phyloP scores from a whole-genome alignment of 2,113 vertebrate species.

The Etheostoma cragini region DNA sequence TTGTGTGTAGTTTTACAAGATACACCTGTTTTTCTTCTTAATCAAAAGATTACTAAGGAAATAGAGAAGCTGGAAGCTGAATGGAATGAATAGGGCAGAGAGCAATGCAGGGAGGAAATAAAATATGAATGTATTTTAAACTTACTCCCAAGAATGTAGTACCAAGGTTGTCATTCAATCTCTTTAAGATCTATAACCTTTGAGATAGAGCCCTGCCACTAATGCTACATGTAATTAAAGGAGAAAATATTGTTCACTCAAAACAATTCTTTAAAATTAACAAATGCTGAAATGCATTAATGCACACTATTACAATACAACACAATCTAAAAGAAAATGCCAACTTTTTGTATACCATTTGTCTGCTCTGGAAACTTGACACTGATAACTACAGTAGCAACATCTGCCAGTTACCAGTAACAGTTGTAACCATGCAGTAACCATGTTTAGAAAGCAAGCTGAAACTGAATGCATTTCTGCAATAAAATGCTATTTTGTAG shows the following conservation, averaged over 20 bases:
- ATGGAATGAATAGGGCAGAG: not conserved
- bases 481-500: conserved; percentile 28
- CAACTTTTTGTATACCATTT: no score
- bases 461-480: not conserved
- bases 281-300: not conserved
- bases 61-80: not conserved
- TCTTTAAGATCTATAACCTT: not conserved
- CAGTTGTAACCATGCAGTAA: not conserved
- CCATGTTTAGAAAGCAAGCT: not conserved
- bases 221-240: not conserved
- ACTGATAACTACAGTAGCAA: not conserved
- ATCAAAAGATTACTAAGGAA: not conserved
- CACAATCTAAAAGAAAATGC: not conserved
- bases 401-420: not conserved
- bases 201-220: not conserved
- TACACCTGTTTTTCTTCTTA: conserved; percentile 1
- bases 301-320: not conserved
- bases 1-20: conserved; percentile 8
- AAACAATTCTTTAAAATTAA: not conserved
- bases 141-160: not conserved
- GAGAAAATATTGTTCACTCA: not conserved
- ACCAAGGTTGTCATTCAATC: not conserved
- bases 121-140: conserved; percentile 8
- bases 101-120: not conserved
- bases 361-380: not conserved